Evolutionary conservation across 2,888 invertebrate genomes (phyloP).

Genomic region (Sarcophaga carnaria): DNA sequence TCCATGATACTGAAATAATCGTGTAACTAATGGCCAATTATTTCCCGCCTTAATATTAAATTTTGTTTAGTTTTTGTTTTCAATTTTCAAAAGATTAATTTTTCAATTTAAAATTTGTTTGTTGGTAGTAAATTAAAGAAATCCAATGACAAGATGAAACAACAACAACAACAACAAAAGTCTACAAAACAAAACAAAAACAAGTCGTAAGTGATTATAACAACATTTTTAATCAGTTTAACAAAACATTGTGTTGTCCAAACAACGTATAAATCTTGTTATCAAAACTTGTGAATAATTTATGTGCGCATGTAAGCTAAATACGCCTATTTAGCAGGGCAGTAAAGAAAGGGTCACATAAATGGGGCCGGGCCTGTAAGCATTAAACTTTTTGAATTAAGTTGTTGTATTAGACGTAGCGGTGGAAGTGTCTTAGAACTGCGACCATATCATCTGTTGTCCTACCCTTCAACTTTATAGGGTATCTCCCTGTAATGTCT

Average conservation of each 20-base stretch:
- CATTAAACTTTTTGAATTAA: no score
- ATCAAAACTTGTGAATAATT: constrained; percentile 38
- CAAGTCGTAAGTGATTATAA: neutral
- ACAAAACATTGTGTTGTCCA: constrained; percentile 5
- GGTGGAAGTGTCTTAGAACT: no score
- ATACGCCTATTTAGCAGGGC: no score
- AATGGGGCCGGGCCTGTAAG: no score
- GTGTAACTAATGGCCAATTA: neutral
- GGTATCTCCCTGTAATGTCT: no score
- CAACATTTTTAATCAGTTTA: neutral
- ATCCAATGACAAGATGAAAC: neutral
- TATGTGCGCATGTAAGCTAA: constrained; percentile 7
- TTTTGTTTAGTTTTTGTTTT: neutral
- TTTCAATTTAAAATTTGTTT: neutral
- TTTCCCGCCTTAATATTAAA: neutral
- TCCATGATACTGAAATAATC: no score
- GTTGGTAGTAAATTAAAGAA: neutral
- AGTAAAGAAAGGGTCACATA: no score
- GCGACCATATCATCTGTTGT: no score
- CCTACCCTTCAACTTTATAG: no score
- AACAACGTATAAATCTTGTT: constrained; percentile 6
- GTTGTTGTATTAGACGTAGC: no score
- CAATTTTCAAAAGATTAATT: neutral
- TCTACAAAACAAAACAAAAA: no score
- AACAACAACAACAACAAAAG: no score